A percentile compares a stretch with the other conserved stretches of the same genome.
These are phyloP conservation scores for Amblyornis subalaris DNA, from an alignment of 2,113 vertebrate genomes.

Conservation along the genomic window DNA sequence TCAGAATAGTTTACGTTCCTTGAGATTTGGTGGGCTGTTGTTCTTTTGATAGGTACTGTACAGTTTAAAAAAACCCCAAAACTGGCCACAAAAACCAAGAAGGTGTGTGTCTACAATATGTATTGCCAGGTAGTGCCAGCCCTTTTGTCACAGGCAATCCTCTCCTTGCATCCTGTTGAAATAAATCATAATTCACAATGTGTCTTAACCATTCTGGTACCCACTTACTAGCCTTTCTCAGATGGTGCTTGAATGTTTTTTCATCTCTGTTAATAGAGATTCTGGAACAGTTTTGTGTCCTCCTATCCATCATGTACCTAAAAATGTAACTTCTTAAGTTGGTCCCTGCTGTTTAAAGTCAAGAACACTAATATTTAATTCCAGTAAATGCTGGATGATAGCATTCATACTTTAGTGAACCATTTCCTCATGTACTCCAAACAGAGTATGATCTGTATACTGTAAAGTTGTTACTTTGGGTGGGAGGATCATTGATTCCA, in stretches of 20 bases:
- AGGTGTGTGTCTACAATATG: background rate
- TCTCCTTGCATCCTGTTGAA: background rate
- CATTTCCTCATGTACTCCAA: background rate
- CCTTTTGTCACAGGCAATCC: background rate
- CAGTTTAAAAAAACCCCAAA: background rate
- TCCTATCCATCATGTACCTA: background rate
- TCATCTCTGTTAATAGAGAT: background rate
- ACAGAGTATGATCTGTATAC: background rate
- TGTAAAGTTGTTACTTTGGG: background rate
- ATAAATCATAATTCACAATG: background rate
- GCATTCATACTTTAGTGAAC: background rate
- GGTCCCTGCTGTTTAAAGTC: background rate
- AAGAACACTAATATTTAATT: background rate
- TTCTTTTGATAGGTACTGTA: background rate
- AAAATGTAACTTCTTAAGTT: background rate
- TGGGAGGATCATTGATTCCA: background rate
- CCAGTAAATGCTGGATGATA: background rate
- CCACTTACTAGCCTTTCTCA: background rate
- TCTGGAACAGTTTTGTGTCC: background rate
- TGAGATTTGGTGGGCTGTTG: background rate
- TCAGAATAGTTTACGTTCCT: background rate
- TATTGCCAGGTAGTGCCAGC: background rate
- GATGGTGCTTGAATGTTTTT: background rate
- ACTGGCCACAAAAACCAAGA: background rate
- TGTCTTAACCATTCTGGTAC: background rate